phyloP scores from a whole-genome alignment of 2,888 invertebrate genomes.

The Stomorhina lunata region DNA sequence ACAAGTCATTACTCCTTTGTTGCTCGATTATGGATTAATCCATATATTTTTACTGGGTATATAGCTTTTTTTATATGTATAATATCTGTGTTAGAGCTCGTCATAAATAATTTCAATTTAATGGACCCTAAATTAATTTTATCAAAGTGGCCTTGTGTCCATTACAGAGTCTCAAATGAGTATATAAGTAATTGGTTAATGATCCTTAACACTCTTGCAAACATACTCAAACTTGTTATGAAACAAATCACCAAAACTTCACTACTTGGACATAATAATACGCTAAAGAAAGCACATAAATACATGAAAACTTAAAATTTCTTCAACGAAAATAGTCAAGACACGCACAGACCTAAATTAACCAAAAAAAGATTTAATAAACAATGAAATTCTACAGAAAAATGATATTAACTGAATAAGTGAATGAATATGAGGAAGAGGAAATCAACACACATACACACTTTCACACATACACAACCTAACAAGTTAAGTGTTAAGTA shows the following conservation, averaged over 20 bases:
- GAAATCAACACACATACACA: neutral
- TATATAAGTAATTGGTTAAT: constrained; percentile 54
- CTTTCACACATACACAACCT: neutral
- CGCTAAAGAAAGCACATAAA: neutral
- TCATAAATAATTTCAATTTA: constrained; percentile 17
- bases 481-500: neutral
- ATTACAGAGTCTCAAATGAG: constrained; percentile 47
- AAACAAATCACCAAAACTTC: neutral
- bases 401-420: constrained; percentile 21
- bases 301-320: neutral
- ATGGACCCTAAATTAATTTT: neutral
- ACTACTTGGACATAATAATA: constrained; percentile 20
- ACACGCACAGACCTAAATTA: constrained; percentile 48
- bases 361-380: constrained; percentile 42
- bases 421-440: neutral
- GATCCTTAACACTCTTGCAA: constrained; percentile 41
- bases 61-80: too few species aligned
- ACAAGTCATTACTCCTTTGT: too few species aligned
- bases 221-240: neutral
- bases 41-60: too few species aligned
- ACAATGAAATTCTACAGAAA: constrained; percentile 30
- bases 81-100: too few species aligned
- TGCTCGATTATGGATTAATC: too few species aligned
- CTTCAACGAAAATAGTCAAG: constrained; percentile 55
- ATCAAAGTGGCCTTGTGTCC: neutral